Base-by-base conservation (phyloP, 2,888 invertebrate genomes). In the Chydorus sphaericus region DNA sequence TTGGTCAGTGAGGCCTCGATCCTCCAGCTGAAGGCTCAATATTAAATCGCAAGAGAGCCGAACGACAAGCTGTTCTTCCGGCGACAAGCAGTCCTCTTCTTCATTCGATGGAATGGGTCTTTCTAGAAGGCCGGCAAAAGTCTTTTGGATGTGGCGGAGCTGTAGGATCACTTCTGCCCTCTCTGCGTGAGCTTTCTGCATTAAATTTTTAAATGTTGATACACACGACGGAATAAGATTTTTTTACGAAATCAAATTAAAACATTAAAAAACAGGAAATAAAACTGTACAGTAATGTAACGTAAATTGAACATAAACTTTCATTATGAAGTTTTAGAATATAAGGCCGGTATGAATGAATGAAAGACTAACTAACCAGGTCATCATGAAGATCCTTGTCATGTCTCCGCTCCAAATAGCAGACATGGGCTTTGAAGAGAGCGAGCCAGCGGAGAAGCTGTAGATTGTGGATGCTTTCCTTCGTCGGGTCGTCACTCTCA, bases 401-500 rank as follows among this genome's bases (percentile, higher is more conserved):
- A n/a, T 23, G 28, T 10, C 44, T 23, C 10, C 44, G 44, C n/a
- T 44, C 44, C 23, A 44, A 23, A n/a, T 26, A 44, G n/a, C 44
- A 44, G 26, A 28, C 44, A 44, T 44, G 23, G 44, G 26, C 23
- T 44, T 44, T 44, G n/a, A 23, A 44, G 5, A 44, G 11, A 4
- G 44, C 44, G 28, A 44, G 28, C 44, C 44, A 44, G 11, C 44
- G 23, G 44, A 44, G 44, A 16, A 44, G 44, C 28, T 44, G 44
- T 23, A 44, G 8, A 28, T 44, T 26, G 26, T 26, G 28, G 18
- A 26, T 20, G 28, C 28, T 28, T 44, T 44, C 44, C 4, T 10
- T 14, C 23, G 14, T 23, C 23, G 28, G n/a, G n/a, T 44, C 28
- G 11, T 44, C 44, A 23, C 14, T 4, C 10, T 44, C 44, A 11